These are phyloP conservation scores for Lasioglossum zephyrum DNA, from an alignment of 2,888 invertebrate genomes.

Conservation along the genomic window DNA sequence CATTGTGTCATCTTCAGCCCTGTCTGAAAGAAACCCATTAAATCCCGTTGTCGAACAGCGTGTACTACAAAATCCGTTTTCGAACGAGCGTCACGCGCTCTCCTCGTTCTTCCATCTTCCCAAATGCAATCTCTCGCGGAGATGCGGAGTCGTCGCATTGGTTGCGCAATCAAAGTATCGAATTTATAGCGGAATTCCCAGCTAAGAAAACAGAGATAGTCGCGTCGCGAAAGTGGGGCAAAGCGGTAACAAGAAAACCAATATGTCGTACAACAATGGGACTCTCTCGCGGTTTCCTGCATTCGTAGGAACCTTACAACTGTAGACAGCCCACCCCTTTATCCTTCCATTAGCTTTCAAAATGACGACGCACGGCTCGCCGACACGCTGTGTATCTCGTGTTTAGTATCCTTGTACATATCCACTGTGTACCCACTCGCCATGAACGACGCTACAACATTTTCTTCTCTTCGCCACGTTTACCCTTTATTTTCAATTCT, in stretches of 20 bases:
- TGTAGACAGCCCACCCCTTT: slow-evolving; percentile 16
- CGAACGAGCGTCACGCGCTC: neutral
- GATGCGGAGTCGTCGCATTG: neutral
- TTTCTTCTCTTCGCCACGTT: neutral
- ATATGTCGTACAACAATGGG: slow-evolving; percentile 17
- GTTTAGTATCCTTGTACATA: neutral
- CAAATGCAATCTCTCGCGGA: neutral
- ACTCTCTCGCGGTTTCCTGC: slow-evolving; percentile 8
- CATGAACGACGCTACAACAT: neutral
- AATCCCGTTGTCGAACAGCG: neutral
- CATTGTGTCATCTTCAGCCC: neutral
- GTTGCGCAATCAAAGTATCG: slow-evolving; percentile 10
- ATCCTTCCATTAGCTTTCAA: slow-evolving; percentile 18
- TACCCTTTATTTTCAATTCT: neutral
- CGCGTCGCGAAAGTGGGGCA: slow-evolving; percentile 5
- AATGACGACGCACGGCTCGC: slow-evolving; percentile 2
- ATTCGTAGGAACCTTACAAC: slow-evolving; percentile 5
- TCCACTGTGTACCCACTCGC: neutral
- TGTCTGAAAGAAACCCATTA: neutral
- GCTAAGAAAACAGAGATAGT: neutral
- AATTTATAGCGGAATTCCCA: neutral
- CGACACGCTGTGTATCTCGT: neutral
- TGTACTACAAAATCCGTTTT: neutral
- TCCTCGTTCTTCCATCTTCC: neutral
- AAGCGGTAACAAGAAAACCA: slow-evolving; percentile 21